Percentiles rank a stretch among this genome's conserved stretches.
Conservation (phyloP, 2,797 vertebrate genomes). For the Bufotes viridis region DNA sequence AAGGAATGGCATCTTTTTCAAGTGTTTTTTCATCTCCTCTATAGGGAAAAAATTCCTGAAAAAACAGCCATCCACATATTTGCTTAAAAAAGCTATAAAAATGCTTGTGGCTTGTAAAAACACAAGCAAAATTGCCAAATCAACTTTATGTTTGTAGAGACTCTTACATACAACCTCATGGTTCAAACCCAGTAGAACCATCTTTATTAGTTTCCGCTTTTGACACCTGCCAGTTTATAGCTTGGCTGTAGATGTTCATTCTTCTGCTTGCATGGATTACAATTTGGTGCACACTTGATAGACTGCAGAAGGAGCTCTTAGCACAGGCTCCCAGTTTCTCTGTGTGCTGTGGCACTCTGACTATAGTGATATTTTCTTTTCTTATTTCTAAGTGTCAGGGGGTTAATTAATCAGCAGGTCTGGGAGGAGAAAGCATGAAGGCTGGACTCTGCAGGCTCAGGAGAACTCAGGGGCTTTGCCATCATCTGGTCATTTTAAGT, state of each 20-base stretch:
- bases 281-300: neutral
- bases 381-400: conserved; percentile 29
- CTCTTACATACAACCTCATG: no score
- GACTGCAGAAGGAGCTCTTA: conserved; percentile 15
- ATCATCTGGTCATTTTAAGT: conserved; percentile 46
- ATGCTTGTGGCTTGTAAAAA: no score
- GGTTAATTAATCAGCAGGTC: conserved; percentile 57
- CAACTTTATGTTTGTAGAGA: no score
- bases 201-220: neutral
- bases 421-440: conserved; percentile 50
- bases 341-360: neutral
- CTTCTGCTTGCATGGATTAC: no score
- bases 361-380: conserved; percentile 17
- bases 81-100: no score
- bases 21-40: no score
- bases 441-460: conserved; percentile 42
- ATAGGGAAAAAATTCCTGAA: no score
- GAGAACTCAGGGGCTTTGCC: conserved; percentile 27
- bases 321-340: neutral
- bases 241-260: no score
- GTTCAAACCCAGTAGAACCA: no score
- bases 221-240: neutral
- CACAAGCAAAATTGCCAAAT: no score
- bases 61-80: no score
- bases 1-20: no score